Percentiles rank a stretch among this genome's conserved stretches.
phyloP scores from a whole-genome alignment of 2,888 invertebrate genomes.

The Linnaemya tessellans region DNA sequence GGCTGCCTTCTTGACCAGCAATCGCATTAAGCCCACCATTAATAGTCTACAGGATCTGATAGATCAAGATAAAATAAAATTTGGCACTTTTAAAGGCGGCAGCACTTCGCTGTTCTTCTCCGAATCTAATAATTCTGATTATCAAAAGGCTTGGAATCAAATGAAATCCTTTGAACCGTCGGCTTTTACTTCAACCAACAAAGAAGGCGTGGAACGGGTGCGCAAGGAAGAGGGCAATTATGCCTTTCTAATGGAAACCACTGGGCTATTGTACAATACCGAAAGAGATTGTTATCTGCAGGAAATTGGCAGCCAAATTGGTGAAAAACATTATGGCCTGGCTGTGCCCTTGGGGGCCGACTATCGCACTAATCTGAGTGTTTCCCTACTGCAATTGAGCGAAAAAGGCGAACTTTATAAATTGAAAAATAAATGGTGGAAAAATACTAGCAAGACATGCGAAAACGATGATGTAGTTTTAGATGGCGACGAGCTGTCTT shows the following conservation, averaged over 20 bases:
- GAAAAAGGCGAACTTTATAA: conserved; percentile 92
- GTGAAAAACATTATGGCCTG: conserved; percentile 96
- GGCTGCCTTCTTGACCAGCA: conserved; percentile 95
- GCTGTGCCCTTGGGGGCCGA: conserved; percentile 93
- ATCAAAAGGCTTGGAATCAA: conserved; percentile 94
- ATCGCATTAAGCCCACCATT: conserved; percentile 94
- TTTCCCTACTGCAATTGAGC: conserved; percentile 94
- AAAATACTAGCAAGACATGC: conserved; percentile 85
- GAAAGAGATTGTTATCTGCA: conserved; percentile 92
- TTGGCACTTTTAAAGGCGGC: conserved; percentile 94
- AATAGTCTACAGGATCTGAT: conserved; percentile 95
- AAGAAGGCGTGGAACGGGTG: conserved; percentile 93
- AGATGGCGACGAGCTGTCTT: conserved; percentile 82
- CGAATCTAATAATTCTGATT: conserved; percentile 92
- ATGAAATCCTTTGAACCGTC: conserved; percentile 93
- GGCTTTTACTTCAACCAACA: conserved; percentile 90
- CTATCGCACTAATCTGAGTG: conserved; percentile 91
- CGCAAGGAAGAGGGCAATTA: conserved; percentile 89
- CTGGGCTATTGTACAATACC: conserved; percentile 94
- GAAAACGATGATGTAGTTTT: conserved; percentile 73
- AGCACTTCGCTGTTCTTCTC: conserved; percentile 96
- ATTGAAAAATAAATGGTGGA: conserved; percentile 97
- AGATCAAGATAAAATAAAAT: conserved; percentile 96
- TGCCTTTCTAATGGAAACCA: conserved; percentile 98
- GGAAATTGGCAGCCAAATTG: conserved; percentile 91